phyloP scores from a whole-genome alignment of 2,888 invertebrate species.

The Taphrorychus bicolor region DNA sequence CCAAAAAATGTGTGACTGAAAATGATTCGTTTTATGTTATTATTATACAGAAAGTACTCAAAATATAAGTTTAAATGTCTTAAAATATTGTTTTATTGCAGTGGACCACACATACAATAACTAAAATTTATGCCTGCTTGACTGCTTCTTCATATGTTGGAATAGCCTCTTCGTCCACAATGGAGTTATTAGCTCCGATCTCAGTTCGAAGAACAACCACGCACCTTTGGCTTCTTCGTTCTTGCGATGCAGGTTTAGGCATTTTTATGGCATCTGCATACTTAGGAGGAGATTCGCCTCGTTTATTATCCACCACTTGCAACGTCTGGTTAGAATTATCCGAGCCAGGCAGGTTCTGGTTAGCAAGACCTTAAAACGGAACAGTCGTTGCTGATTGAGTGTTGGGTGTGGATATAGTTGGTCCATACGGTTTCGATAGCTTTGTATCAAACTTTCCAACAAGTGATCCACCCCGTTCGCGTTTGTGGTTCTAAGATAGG shows the following conservation, averaged over 20 bases:
- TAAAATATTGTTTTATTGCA: not conserved
- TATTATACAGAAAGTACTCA: constrained; percentile 24
- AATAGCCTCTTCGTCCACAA: constrained; percentile 12
- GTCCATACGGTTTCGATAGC: constrained; percentile 27
- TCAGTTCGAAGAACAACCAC: too few species aligned
- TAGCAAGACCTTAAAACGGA: too few species aligned
- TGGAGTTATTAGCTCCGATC: not conserved
- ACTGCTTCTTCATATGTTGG: constrained; percentile 30
- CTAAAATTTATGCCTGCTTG: constrained; percentile 8
- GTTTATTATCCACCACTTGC: not conserved
- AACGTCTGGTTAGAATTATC: not conserved
- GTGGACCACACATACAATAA: too few species aligned
- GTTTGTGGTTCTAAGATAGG: not conserved
- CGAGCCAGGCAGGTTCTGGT: too few species aligned
- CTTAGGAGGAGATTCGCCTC: constrained; percentile 15
- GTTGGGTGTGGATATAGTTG: not conserved
- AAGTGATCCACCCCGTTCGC: constrained; percentile 19
- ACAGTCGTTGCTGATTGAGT: not conserved
- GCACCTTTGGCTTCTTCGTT: too few species aligned
- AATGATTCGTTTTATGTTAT: constrained; percentile 34
- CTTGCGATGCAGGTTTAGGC: constrained; percentile 24
- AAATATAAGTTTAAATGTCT: constrained; percentile 13
- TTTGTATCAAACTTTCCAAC: constrained; percentile 20
- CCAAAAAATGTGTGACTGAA: constrained; percentile 48
- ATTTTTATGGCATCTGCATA: constrained; percentile 25